These are phyloP conservation scores for Loripinus fragilis DNA, from an alignment of 2,888 invertebrate species.

Conservation along the genomic window DNA sequence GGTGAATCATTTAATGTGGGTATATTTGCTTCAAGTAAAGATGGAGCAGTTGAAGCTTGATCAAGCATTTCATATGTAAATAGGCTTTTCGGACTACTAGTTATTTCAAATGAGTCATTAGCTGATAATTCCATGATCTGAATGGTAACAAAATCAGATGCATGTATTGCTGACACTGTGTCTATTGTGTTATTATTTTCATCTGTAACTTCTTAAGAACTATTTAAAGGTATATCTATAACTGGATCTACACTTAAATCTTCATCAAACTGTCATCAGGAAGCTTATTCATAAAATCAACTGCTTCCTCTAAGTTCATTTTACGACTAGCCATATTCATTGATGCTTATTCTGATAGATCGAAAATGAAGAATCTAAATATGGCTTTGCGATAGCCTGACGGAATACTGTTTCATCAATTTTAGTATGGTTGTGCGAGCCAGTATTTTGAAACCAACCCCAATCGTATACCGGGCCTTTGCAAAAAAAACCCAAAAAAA, in stretches of 20 bases:
- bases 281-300: background rate
- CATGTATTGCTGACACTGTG: background rate
- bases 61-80: no score
- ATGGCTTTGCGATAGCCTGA: background rate
- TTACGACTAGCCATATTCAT: background rate
- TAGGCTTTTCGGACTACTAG: background rate
- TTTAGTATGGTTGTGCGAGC: no score
- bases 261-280: background rate
- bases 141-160: background rate
- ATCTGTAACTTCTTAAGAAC: background rate
- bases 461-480: no score
- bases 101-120: no score
- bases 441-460: no score
- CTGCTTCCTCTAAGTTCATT: background rate
- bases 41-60: no score
- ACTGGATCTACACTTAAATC: background rate
- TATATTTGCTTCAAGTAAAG: no score
- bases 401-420: background rate
- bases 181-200: no score
- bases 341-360: background rate
- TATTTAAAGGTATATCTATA: conserved; percentile 4
- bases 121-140: background rate
- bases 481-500: no score
- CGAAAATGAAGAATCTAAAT: conserved; percentile 9
- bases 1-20: background rate